Base-by-base conservation (phyloP, 1,140 invertebrate species). In the Megalopta genalis region DNA sequence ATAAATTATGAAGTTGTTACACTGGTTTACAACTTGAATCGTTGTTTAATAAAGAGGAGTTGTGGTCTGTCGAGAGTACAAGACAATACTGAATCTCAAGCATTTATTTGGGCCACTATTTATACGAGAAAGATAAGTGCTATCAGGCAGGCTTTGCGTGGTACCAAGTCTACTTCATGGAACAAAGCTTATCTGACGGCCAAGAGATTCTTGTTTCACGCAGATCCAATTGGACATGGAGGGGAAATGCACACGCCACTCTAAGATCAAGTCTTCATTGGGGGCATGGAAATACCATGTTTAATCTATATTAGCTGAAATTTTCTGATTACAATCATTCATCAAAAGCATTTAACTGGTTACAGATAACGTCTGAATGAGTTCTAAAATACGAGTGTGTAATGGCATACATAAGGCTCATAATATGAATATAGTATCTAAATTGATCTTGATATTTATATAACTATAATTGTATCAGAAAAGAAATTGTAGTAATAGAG, bases 81-180 rank as follows among this genome's bases (percentile, higher is more conserved):
- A 68, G 32, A 60, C 67, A 65, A 77, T 90, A 91, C 91, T 92
- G 88, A 87, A 78, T 80, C 78, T 82, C 85, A 86, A 84, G 67
- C 72, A 80, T 88, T 80, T 87, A 88, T 90, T 91, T 87, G 68
- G 81, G 69, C 83, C 86, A 89, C 78, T 92, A 92, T 89, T 92
- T 92, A 92, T 92, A 92, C 69, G 84, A 85, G 70, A 54, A 75
- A 83, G 91, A 92, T 92, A 92, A 91, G 90, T 90, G 86, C 85
- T 92, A 92, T 92, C 91, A 91, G 89, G 59, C 77, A 63, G 84
- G 70, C 70, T 86, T 83, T 79, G 76, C 86, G 81, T 90, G 85
- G 76, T 83, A 76, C 70, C 68, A 84, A 85, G 81, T 84, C 69
- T 84, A 80, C 85, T 83, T 83, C 72, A 81, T 68, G 65, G 78